Evolutionary conservation across 2,888 invertebrate genomes (phyloP).

Genomic region (Synergus umbraculus): DNA sequence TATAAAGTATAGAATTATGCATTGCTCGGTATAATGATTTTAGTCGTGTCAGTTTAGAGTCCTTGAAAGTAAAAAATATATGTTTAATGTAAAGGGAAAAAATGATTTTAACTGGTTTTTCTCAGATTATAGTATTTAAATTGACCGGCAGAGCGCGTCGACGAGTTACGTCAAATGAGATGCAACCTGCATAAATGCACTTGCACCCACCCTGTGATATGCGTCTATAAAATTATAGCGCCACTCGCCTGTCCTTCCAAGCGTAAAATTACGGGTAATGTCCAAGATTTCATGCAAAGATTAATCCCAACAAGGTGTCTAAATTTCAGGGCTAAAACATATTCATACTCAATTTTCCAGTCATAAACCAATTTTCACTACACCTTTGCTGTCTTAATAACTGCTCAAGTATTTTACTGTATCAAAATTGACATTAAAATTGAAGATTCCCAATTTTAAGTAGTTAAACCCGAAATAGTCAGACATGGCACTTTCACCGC

Average conservation of each 20-base stretch:
- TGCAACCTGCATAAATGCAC: slow-evolving; percentile 52
- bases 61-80: too few relatives aligned
- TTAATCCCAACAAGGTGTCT: slow-evolving; percentile 43
- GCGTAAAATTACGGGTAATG: slow-evolving; percentile 67
- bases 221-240: slow-evolving; percentile 57
- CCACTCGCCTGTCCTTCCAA: slow-evolving; percentile 60
- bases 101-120: slow-evolving; percentile 46
- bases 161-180: slow-evolving; percentile 57
- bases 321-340: background rate
- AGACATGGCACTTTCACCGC: background rate
- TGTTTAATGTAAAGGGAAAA: too few relatives aligned
- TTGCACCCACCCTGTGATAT: slow-evolving; percentile 51
- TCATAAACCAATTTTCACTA: background rate
- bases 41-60: too few relatives aligned
- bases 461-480: background rate
- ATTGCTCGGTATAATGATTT: too few relatives aligned
- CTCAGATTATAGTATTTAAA: slow-evolving; percentile 58
- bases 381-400: background rate
- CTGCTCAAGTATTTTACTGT: background rate
- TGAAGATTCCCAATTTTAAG: background rate
- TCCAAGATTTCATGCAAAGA: slow-evolving; percentile 56
- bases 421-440: background rate
- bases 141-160: background rate
- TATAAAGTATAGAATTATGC: too few relatives aligned
- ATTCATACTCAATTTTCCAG: background rate